phyloP scores from a whole-genome alignment of 2,113 vertebrate genomes.

The Erpornis zantholeuca region DNA sequence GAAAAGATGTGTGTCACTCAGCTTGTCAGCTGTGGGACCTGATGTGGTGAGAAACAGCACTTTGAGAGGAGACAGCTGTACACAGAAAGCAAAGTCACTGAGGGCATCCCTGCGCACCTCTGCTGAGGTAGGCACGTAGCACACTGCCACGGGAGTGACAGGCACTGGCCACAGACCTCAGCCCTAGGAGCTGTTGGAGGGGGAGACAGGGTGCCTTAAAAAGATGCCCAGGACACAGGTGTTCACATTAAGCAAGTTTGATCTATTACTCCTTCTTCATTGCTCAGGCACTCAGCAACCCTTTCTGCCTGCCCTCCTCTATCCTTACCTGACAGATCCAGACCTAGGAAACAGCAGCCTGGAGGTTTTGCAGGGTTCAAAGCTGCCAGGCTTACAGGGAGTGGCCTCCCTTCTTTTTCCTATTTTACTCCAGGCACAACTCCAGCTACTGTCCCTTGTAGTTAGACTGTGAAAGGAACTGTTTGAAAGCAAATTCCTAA shows the following conservation, averaged over 20 bases:
- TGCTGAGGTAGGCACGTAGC: rapidly evolving
- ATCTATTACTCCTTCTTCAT: background rate
- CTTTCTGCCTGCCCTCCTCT: background rate
- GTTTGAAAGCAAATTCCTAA: constrained; percentile 54
- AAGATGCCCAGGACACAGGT: background rate
- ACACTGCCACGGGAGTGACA: rapidly evolving
- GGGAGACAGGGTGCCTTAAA: background rate
- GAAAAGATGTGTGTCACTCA: background rate
- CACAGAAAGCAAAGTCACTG: background rate
- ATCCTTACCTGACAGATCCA: rapidly evolving
- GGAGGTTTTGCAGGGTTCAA: background rate
- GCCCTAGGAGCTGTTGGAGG: background rate
- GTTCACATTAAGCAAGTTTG: background rate
- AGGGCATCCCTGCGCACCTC: no score
- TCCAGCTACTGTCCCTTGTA: constrained; percentile 53
- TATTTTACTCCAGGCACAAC: constrained; percentile 47
- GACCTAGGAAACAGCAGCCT: background rate
- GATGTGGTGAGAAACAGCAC: background rate
- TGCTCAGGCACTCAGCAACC: background rate
- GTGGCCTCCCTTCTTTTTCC: background rate
- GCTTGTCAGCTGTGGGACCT: background rate
- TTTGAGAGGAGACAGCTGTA: background rate
- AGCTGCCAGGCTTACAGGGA: background rate
- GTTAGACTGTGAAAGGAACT: constrained; percentile 27
- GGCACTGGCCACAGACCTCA: background rate